Conservation (phyloP, 2,888 invertebrate species). For the Pardosa pseudoannulata region DNA sequence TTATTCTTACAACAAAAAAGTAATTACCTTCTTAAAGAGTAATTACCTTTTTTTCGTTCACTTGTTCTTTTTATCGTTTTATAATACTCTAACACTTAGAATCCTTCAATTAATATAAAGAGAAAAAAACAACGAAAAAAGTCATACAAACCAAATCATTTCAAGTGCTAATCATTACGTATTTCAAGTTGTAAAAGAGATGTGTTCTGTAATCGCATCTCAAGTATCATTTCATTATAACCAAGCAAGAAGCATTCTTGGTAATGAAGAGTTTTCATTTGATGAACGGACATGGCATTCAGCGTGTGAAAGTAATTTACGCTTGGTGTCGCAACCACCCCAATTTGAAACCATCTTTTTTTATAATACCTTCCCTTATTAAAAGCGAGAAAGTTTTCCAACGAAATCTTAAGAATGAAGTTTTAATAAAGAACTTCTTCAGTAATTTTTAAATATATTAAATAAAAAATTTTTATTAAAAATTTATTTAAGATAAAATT, state of each 20-base stretch:
- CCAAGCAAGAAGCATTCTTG: not conserved
- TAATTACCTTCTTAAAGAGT: too few relatives aligned
- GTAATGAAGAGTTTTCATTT: conserved; percentile 27
- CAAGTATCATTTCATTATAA: conserved; percentile 12
- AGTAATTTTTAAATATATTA: too few relatives aligned
- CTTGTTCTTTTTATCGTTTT: too few relatives aligned
- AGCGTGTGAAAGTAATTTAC: conserved; percentile 21
- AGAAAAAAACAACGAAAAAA: not conserved
- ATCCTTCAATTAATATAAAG: not conserved
- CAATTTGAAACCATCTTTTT: conserved; percentile 28
- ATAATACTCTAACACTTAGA: not conserved
- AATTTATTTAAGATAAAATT: too few relatives aligned
- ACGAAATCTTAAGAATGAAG: too few relatives aligned
- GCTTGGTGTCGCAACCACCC: conserved; percentile 8
- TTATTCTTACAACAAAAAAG: too few relatives aligned
- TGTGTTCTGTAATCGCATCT: not conserved
- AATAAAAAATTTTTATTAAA: too few relatives aligned
- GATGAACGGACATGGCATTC: not conserved
- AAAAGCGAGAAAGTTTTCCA: conserved; percentile 13
- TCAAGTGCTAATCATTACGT: not conserved
- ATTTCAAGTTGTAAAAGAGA: not conserved
- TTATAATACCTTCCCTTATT: conserved; percentile 20
- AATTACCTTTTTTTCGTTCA: too few relatives aligned
- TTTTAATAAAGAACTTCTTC: too few relatives aligned
- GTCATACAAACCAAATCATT: not conserved